Percentiles rank a stretch among this genome's conserved stretches.
phyloP scores from a whole-genome alignment of 2,113 vertebrate species.

The Prietella phreatophila region DNA sequence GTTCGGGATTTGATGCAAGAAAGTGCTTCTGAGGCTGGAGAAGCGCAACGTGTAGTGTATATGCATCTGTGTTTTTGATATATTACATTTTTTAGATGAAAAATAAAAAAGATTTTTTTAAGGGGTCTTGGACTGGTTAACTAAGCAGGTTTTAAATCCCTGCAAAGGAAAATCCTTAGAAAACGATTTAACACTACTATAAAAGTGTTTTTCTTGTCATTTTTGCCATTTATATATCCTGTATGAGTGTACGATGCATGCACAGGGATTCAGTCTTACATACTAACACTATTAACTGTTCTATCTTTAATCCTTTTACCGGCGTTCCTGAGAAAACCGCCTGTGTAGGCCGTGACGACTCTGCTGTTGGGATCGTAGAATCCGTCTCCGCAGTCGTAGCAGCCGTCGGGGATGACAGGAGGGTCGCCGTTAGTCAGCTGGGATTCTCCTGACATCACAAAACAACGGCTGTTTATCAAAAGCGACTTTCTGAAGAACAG shows the following conservation, averaged over 20 bases:
- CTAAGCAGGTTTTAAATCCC: not conserved
- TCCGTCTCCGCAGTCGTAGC: conserved; percentile 85
- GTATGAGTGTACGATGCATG: not conserved
- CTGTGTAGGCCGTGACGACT: conserved; percentile 75
- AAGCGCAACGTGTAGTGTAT: not conserved
- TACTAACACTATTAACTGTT: not conserved
- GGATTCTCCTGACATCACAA: conserved; percentile 74
- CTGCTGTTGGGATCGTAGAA: conserved; percentile 73
- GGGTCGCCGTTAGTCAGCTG: conserved; percentile 83
- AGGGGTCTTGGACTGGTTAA: not conserved
- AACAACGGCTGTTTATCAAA: not conserved
- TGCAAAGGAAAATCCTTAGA: not conserved
- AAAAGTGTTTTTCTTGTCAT: not conserved
- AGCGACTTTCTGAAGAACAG: not conserved
- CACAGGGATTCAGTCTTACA: not conserved
- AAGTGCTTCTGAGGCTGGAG: not conserved
- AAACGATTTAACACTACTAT: not conserved
- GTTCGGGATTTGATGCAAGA: not conserved
- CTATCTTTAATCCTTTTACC: conserved; percentile 70
- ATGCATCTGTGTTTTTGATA: not conserved
- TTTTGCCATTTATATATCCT: not conserved
- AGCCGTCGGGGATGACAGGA: conserved; percentile 77
- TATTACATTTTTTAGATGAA: not conserved
- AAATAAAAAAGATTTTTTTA: not conserved
- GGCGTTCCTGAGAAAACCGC: conserved; percentile 82